These are phyloP conservation scores for Stomatorhinus ivindoensis DNA, from an alignment of 2,113 vertebrate species.

Conservation along the genomic window DNA sequence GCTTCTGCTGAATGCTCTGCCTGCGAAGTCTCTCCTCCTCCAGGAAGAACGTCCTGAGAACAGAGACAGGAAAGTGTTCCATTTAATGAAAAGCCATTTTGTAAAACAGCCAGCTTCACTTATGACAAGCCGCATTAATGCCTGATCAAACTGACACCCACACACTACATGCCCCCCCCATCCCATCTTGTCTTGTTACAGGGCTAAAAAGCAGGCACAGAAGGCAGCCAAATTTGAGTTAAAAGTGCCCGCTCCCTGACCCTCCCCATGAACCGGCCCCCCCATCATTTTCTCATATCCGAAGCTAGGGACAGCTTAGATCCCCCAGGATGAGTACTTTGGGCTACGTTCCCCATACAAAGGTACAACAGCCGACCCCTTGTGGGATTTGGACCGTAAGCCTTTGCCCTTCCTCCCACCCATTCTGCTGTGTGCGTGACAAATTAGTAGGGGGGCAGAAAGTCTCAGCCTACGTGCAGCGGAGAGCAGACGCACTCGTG, in stretches of 20 bases:
- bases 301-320: not conserved
- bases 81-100: constrained; percentile 60
- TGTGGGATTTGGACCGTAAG: not conserved
- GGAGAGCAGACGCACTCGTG: not conserved
- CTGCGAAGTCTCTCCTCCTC: constrained; percentile 7
- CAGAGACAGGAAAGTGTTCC: constrained; percentile 49
- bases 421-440: not conserved
- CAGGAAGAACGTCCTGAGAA: constrained; percentile 47
- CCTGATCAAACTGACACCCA: constrained; percentile 65
- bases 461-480: not conserved
- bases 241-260: not conserved
- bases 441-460: not conserved
- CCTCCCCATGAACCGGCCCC: not conserved
- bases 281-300: not conserved
- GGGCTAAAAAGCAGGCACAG: not conserved
- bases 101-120: constrained; percentile 64
- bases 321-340: not conserved
- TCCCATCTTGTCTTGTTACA: not conserved
- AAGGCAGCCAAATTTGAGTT: not conserved
- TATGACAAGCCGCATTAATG: constrained; percentile 66
- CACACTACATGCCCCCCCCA: constrained; percentile 46
- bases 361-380: not conserved
- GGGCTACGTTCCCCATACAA: not conserved
- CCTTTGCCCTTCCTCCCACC: not conserved
- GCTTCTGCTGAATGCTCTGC: not conserved